Evolutionary conservation across 2,888 invertebrate genomes (phyloP).

Genomic region (Nemotelus nigrinus): DNA sequence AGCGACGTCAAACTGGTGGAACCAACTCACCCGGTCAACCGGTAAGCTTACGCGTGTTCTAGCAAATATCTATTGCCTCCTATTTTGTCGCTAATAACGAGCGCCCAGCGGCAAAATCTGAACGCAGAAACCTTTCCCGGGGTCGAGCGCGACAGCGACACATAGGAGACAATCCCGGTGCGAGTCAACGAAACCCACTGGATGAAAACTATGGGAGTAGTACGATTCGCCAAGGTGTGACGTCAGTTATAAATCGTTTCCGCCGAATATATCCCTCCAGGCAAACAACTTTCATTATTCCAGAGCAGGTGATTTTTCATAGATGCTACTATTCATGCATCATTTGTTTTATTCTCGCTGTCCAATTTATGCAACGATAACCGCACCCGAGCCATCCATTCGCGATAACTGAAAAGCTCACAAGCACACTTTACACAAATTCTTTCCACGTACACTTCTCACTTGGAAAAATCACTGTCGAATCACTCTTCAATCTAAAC

Average conservation of each 20-base stretch:
- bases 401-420: slow-evolving; percentile 33
- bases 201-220: not conserved
- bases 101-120: too few relatives aligned
- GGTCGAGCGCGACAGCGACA: not conserved
- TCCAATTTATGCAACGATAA: slow-evolving; percentile 8
- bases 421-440: not conserved
- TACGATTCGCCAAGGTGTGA: slow-evolving; percentile 28
- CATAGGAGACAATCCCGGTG: not conserved
- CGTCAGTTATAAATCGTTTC: slow-evolving; percentile 14
- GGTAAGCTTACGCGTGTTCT: too few relatives aligned
- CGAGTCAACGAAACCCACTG: not conserved
- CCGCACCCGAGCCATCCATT: slow-evolving; percentile 33
- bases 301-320: not conserved
- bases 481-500: not conserved
- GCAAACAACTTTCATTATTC: not conserved
- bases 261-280: slow-evolving; percentile 1
- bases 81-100: too few relatives aligned
- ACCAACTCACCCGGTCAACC: too few relatives aligned
- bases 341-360: not conserved
- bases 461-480: not conserved
- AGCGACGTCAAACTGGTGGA: too few relatives aligned
- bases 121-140: too few relatives aligned
- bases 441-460: slow-evolving; percentile 18
- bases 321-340: not conserved
- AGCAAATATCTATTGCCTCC: too few relatives aligned